Conservation (phyloP, 2,113 vertebrate species). For the Balaeniceps rex region DNA sequence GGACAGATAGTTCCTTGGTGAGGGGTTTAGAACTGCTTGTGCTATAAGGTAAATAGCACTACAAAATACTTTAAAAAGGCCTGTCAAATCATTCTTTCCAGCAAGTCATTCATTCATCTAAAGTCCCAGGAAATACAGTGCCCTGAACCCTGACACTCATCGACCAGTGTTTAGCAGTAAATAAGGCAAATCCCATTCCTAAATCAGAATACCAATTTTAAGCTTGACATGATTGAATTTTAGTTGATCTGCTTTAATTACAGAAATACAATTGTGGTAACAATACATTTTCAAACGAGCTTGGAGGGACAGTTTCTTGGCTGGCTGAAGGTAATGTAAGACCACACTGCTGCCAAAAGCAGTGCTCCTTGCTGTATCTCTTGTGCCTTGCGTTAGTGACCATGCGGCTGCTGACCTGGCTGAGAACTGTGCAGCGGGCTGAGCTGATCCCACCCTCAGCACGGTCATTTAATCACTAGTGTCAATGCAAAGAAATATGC, state of each 20-base stretch:
- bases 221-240: background rate
- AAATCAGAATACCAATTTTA: background rate
- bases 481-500: background rate
- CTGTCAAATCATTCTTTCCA: background rate
- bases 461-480: background rate
- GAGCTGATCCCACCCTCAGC: background rate
- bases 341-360: background rate
- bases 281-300: background rate
- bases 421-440: background rate
- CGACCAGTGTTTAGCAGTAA: background rate
- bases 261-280: background rate
- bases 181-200: background rate
- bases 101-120: background rate
- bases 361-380: background rate
- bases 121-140: background rate
- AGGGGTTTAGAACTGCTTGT: background rate
- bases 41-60: background rate
- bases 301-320: background rate
- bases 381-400: background rate
- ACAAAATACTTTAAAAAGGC: background rate
- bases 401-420: background rate
- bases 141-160: background rate
- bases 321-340: background rate
- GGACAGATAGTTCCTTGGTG: background rate
- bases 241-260: slow-evolving; percentile 5